These are phyloP conservation scores for Metaphire vulgaris DNA, from an alignment of 1,140 invertebrate species.

Conservation along the genomic window DNA sequence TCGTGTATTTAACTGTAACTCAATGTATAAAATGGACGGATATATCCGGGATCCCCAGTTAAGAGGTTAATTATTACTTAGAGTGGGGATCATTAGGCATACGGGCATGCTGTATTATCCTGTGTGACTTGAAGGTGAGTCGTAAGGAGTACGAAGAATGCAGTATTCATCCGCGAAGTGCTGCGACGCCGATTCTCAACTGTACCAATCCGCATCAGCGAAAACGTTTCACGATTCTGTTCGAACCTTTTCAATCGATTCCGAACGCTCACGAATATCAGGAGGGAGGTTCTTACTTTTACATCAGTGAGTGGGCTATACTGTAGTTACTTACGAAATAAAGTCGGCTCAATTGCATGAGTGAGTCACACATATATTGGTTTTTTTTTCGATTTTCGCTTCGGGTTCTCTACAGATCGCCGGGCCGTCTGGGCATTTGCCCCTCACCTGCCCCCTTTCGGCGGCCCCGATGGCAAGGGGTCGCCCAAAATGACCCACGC, in stretches of 20 bases:
- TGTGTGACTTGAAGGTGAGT: too few relatives aligned
- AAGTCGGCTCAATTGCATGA: neutral
- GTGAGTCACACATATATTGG: neutral
- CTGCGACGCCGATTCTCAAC: slow-evolving; percentile 19
- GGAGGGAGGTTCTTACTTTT: slow-evolving; percentile 22
- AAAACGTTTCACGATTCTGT: slow-evolving; percentile 28
- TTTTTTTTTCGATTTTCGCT: neutral
- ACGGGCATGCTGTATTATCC: too few relatives aligned
- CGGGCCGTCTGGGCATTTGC: neutral
- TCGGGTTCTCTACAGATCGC: neutral
- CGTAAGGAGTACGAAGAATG: slow-evolving; percentile 1
- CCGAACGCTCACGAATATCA: slow-evolving; percentile 28
- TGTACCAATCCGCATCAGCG: slow-evolving; percentile 20
- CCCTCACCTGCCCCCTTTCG: too few relatives aligned
- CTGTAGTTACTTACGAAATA: too few relatives aligned
- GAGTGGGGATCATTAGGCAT: too few relatives aligned
- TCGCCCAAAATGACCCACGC: too few relatives aligned
- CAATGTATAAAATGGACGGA: too few relatives aligned
- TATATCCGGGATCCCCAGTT: too few relatives aligned
- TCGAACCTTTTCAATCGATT: slow-evolving; percentile 27
- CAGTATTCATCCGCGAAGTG: neutral
- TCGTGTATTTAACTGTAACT: too few relatives aligned
- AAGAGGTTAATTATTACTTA: too few relatives aligned
- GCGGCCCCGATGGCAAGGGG: too few relatives aligned
- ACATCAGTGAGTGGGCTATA: slow-evolving; percentile 29